Evolutionary conservation across 1,140 invertebrate species (phyloP).

Genomic region (Melipona quadrifasciata): DNA sequence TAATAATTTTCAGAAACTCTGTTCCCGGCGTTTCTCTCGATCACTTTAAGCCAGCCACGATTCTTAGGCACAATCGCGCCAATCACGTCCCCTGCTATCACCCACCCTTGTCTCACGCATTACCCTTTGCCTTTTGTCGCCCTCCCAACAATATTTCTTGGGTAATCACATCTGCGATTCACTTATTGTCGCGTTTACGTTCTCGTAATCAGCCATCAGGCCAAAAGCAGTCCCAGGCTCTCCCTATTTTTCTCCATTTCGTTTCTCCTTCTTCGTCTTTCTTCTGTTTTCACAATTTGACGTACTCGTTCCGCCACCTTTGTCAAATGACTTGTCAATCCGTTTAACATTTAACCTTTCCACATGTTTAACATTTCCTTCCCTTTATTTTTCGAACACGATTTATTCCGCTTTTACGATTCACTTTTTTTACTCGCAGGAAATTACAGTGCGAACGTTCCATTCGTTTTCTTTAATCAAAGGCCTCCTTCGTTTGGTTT

Average conservation of each 20-base stretch:
- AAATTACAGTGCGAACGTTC: neutral
- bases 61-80: conserved; percentile 33
- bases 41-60: conserved; percentile 15
- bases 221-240: neutral
- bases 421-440: neutral
- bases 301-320: neutral
- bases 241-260: neutral
- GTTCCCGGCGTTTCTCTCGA: neutral
- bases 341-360: neutral
- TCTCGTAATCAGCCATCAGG: conserved; percentile 24
- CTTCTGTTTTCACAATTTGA: no score
- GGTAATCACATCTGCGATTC: conserved; percentile 30
- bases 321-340: neutral
- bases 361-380: neutral
- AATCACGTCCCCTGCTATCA: conserved; percentile 27
- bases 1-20: conserved; percentile 16
- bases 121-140: conserved; percentile 19
- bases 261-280: neutral
- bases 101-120: neutral
- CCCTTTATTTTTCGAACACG: neutral
- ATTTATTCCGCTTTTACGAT: neutral
- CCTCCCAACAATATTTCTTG: conserved; percentile 29
- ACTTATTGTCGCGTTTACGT: conserved; percentile 32
- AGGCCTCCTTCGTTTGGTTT: neutral
- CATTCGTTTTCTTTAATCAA: neutral